Conservation (phyloP, 2,113 vertebrate genomes). For the Corapipo altera region DNA sequence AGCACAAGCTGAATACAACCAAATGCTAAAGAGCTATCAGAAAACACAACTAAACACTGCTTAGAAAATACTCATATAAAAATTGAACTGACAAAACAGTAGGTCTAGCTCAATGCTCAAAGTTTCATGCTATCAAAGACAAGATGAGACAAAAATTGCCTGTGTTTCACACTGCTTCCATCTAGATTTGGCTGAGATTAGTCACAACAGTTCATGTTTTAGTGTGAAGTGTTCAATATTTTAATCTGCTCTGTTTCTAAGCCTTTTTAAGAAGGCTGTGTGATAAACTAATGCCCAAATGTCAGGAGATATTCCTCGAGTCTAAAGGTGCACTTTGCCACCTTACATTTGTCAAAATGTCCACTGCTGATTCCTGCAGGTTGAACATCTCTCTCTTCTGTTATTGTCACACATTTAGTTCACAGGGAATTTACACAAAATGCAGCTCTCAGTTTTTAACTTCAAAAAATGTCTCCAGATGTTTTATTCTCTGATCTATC, state of each 20-base stretch:
- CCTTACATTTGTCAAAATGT: not conserved
- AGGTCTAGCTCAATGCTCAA: not conserved
- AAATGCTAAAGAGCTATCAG: not conserved
- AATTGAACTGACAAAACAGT: not conserved
- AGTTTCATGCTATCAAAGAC: not conserved
- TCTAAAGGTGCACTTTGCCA: not conserved
- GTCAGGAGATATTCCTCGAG: not conserved
- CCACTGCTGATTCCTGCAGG: not conserved
- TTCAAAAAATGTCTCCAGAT: not conserved
- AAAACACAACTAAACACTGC: not conserved
- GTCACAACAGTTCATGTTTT: not conserved
- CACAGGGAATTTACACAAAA: not conserved
- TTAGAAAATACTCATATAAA: not conserved
- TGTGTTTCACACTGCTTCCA: not conserved
- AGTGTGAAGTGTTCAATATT: not conserved
- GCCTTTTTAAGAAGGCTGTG: not conserved
- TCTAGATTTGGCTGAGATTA: not conserved
- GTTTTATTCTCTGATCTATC: not conserved
- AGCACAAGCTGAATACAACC: not conserved
- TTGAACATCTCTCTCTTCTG: not conserved
- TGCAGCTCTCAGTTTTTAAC: not conserved
- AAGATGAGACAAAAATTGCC: not conserved
- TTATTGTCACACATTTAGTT: not conserved
- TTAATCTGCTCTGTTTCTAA: not conserved
- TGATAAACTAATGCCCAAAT: not conserved